Evolutionary conservation across 2,113 vertebrate species (phyloP).

Genomic region (Sinocyclocheilus anophthalmus): DNA sequence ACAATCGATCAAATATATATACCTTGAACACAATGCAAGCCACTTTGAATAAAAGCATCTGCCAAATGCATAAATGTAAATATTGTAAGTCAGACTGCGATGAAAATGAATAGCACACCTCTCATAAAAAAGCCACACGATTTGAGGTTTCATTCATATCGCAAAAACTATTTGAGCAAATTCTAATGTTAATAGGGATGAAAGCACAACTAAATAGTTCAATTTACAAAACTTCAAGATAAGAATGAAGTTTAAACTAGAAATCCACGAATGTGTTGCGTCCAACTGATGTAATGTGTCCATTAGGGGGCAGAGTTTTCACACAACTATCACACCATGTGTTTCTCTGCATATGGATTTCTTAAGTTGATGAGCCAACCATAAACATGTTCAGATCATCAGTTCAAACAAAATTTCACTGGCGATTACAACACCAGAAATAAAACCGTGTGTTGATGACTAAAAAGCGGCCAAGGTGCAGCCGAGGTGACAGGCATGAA

Average conservation of each 20-base stretch:
- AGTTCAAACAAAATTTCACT: slow-evolving; percentile 20
- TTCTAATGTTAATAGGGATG: too few species aligned
- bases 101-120: too few species aligned
- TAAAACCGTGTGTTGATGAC: not conserved
- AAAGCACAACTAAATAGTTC: too few species aligned
- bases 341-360: slow-evolving; percentile 27
- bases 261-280: not conserved
- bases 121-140: not conserved
- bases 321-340: slow-evolving; percentile 50
- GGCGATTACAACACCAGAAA: slow-evolving; percentile 7
- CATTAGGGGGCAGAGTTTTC: slow-evolving; percentile 73
- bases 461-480: not conserved
- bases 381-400: slow-evolving; percentile 30
- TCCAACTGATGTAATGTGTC: slow-evolving; percentile 15
- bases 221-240: too few species aligned
- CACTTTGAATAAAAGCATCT: not conserved
- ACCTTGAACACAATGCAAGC: not conserved
- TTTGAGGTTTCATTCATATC: too few species aligned
- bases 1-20: not conserved
- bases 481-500: slow-evolving; percentile 18
- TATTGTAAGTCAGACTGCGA: not conserved
- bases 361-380: slow-evolving; percentile 30
- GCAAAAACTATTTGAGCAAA: too few species aligned
- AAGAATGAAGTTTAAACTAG: too few species aligned
- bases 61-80: not conserved